phyloP scores from a whole-genome alignment of 23 tunicate species.

The Phallusia fumigata region DNA sequence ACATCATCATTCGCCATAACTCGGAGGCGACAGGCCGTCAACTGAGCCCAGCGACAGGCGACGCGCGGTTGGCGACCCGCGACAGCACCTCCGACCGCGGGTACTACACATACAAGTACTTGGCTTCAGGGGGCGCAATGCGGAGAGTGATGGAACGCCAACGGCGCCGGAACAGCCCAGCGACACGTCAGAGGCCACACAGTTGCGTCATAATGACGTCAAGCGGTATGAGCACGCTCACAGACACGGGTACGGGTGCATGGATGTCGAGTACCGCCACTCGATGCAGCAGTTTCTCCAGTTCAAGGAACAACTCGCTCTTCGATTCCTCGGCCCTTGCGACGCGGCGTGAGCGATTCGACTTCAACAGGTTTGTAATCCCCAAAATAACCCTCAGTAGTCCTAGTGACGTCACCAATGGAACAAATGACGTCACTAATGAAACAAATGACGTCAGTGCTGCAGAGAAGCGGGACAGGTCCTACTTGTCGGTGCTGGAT shows the following conservation, averaged over 20 bases:
- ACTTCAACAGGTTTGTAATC: background rate
- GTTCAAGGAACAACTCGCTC: conserved; percentile 2
- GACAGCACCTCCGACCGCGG: conserved; percentile 19
- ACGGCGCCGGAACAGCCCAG: background rate
- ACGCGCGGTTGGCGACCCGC: conserved; percentile 1
- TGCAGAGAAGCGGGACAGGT: background rate
- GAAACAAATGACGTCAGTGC: background rate
- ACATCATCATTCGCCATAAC: background rate
- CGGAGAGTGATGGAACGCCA: background rate
- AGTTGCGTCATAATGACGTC: conserved; percentile 5
- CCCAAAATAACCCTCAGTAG: background rate
- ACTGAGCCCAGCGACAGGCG: background rate
- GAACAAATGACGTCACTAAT: background rate
- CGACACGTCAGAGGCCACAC: background rate
- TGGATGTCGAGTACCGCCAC: conserved; percentile 9
- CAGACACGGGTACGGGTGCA: background rate
- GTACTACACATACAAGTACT: conserved; percentile 25
- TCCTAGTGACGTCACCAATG: background rate
- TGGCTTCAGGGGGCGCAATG: background rate
- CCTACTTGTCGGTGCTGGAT: background rate
- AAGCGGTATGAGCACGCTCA: conserved; percentile 6
- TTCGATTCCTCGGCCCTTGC: background rate
- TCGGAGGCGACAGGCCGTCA: background rate
- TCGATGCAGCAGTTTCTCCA: conserved; percentile 4
- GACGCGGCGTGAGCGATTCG: background rate